Conservation (phyloP, 2,888 invertebrate species). For the Drosophila fungiperda region DNA sequence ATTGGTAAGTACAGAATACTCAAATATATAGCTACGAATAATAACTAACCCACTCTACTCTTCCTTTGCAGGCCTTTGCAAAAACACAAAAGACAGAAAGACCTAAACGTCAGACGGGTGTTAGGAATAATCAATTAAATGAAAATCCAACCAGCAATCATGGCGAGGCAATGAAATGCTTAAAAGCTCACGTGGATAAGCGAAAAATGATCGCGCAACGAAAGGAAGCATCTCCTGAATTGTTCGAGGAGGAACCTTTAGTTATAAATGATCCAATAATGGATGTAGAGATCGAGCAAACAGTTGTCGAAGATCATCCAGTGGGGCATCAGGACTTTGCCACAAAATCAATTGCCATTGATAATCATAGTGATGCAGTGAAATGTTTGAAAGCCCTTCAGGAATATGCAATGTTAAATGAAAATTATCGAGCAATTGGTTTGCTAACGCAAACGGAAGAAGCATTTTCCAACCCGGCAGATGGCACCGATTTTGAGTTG, state of each 20-base stretch:
- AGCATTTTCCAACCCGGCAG: constrained; percentile 65
- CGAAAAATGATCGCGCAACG: constrained; percentile 3
- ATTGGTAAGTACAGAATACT: constrained; percentile 2
- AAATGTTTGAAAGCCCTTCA: constrained; percentile 73
- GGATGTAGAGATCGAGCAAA: constrained; percentile 3
- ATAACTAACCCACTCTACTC: background rate
- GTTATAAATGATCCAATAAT: background rate
- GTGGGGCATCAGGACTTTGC: background rate
- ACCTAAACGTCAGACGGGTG: background rate
- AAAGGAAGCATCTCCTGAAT: background rate
- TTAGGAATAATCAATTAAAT: background rate
- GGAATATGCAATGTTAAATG: constrained; percentile 80
- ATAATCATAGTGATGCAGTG: constrained; percentile 36
- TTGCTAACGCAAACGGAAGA: constrained; percentile 79
- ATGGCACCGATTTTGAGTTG: constrained; percentile 41
- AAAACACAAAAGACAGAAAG: constrained; percentile 8
- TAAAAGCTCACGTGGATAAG: constrained; percentile 10
- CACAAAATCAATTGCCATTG: constrained; percentile 7
- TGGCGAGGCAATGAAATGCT: constrained; percentile 9
- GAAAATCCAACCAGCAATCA: constrained; percentile 6
- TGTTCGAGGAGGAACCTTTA: background rate
- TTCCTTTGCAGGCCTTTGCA: background rate
- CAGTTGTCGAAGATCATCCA: constrained; percentile 1
- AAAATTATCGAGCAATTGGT: constrained; percentile 82
- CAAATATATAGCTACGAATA: no score